Percentiles rank a stretch among this genome's conserved stretches.
Conservation (phyloP, 2,797 vertebrate species). For the Clarias fuscus region DNA sequence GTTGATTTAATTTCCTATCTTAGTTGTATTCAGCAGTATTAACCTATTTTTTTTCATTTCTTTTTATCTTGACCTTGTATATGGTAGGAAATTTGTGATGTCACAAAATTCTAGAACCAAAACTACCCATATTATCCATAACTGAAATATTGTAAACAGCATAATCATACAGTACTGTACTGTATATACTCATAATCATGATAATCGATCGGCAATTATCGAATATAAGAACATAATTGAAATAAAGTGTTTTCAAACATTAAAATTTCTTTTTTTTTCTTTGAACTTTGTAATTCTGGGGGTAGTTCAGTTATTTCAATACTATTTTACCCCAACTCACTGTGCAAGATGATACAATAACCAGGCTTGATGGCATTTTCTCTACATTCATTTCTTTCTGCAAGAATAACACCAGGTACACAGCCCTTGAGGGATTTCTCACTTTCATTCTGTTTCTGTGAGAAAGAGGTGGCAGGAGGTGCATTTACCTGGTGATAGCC, state of each 20-base stretch:
- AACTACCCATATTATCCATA: background rate
- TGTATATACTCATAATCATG: no score
- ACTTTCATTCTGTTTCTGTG: constrained; percentile 7
- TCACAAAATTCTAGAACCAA: background rate
- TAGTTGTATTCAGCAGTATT: no score
- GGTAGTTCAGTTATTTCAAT: background rate
- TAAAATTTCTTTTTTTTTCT: background rate
- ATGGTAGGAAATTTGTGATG: background rate
- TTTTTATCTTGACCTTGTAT: no score
- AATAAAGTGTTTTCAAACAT: background rate
- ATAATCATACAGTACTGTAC: background rate
- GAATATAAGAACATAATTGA: background rate
- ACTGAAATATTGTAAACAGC: background rate
- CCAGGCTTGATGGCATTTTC: background rate
- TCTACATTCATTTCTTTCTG: constrained; percentile 34
- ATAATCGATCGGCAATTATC: no score
- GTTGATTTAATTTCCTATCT: no score
- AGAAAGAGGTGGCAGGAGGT: background rate
- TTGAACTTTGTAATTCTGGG: background rate
- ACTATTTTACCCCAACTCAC: background rate
- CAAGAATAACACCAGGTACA: constrained; percentile 12
- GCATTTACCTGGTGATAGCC: constrained; percentile 85
- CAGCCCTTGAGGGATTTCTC: background rate
- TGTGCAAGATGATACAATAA: constrained; percentile 18
- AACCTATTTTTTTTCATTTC: no score